These are phyloP conservation scores for Anableps anableps DNA, from an alignment of 2,797 vertebrate genomes.

Conservation along the genomic window DNA sequence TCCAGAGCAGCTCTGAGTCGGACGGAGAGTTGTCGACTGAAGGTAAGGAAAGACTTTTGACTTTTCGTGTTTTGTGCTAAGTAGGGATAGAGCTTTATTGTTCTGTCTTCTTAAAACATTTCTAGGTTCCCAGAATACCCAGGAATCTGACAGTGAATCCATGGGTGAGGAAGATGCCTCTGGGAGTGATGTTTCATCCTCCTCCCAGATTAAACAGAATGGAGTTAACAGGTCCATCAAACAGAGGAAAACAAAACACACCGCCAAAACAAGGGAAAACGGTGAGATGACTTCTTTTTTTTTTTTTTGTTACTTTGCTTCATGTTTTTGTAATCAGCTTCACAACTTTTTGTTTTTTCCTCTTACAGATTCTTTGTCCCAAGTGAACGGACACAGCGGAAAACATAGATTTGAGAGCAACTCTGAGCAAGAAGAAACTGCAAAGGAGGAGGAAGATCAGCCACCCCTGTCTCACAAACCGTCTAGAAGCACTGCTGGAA, in stretches of 20 bases:
- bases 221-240: constrained; percentile 49
- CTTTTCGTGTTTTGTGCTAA: neutral
- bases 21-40: constrained; percentile 59
- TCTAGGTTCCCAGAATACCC: constrained; percentile 65
- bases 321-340: neutral
- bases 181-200: constrained; percentile 56
- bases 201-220: constrained; percentile 61
- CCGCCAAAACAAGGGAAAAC: constrained; percentile 54
- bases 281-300: constrained; percentile 48
- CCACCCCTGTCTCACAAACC: constrained; percentile 47
- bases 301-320: neutral
- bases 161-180: constrained; percentile 67
- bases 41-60: constrained; percentile 39
- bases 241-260: constrained; percentile 32
- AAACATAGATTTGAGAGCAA: constrained; percentile 64
- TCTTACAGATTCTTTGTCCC: constrained; percentile 63
- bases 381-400: constrained; percentile 75
- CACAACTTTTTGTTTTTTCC: neutral
- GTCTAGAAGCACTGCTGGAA: constrained; percentile 62
- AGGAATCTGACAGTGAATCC: constrained; percentile 63
- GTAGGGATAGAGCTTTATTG: neutral
- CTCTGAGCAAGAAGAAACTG: constrained; percentile 65
- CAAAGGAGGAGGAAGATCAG: constrained; percentile 44
- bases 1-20: constrained; percentile 84
- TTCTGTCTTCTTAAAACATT: constrained; percentile 15